A percentile compares a stretch with the other conserved stretches of the same genome.
Conservation (phyloP, 2,888 invertebrate genomes). For the Ypsolopha sequella region DNA sequence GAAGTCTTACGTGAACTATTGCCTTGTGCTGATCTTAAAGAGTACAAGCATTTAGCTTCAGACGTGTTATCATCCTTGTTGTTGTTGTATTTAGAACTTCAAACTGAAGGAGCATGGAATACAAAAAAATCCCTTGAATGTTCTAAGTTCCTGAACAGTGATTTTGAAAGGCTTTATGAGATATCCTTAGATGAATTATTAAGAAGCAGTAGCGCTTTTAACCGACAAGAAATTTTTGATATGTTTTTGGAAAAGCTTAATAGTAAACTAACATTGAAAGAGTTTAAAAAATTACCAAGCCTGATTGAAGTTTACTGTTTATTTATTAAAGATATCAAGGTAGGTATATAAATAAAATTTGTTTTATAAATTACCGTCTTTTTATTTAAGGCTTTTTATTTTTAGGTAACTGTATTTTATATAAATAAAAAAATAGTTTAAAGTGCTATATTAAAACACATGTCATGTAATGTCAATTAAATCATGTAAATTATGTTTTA, state of each 20-base stretch:
- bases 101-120: constrained; percentile 34
- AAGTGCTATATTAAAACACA: too few species aligned
- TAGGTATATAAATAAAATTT: constrained; percentile 13
- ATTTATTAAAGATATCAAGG: constrained; percentile 31
- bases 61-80: constrained; percentile 28
- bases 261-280: constrained; percentile 30
- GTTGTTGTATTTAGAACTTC: constrained; percentile 38
- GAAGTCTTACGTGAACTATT: constrained; percentile 24
- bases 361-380: too few species aligned
- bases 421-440: too few species aligned
- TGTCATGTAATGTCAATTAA: too few species aligned
- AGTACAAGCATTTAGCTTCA: constrained; percentile 16
- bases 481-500: too few species aligned
- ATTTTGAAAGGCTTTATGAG: constrained; percentile 28
- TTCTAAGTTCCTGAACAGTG: constrained; percentile 24
- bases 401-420: too few species aligned
- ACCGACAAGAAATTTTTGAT: constrained; percentile 42
- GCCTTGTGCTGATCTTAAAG: constrained; percentile 22
- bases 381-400: too few species aligned
- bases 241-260: constrained; percentile 35
- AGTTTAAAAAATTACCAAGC: constrained; percentile 46
- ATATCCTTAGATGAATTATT: constrained; percentile 28
- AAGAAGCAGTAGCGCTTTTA: constrained; percentile 18
- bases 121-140: constrained; percentile 21
- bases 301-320: constrained; percentile 40